Percentiles rank a stretch among this genome's conserved stretches.
phyloP scores from a whole-genome alignment of 2,797 vertebrate genomes.

The Myripristis jacobus region DNA sequence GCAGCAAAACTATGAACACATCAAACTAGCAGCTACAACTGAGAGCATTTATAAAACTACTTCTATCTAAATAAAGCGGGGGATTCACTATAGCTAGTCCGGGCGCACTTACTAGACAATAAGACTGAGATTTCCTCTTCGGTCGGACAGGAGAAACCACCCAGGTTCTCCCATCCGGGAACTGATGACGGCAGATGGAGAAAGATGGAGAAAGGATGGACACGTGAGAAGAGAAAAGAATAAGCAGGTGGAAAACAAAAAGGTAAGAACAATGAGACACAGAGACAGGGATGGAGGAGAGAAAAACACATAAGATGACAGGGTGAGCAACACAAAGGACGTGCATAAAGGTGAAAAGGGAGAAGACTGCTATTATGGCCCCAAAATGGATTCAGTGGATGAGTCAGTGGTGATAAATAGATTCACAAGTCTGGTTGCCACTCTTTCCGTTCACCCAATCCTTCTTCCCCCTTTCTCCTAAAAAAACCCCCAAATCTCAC shows the following conservation, averaged over 20 bases:
- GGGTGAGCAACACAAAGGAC: slow-evolving; percentile 11
- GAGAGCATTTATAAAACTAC: background rate
- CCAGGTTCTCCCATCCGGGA: slow-evolving; percentile 93
- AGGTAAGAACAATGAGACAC: slow-evolving; percentile 7
- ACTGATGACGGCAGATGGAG: slow-evolving; percentile 76
- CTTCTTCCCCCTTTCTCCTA: background rate
- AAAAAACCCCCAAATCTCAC: slow-evolving; percentile 13
- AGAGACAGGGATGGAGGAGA: slow-evolving; percentile 12
- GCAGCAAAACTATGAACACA: background rate
- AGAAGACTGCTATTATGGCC: slow-evolving; percentile 27
- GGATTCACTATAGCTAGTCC: background rate
- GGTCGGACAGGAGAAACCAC: slow-evolving; percentile 89
- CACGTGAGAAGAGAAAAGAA: slow-evolving; percentile 13
- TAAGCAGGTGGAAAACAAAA: slow-evolving; percentile 8
- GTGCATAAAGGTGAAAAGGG: slow-evolving; percentile 63
- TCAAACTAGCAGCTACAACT: background rate
- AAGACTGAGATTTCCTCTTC: slow-evolving; percentile 69
- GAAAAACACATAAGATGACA: background rate
- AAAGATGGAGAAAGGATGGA: slow-evolving; percentile 22
- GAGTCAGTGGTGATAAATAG: slow-evolving; percentile 47
- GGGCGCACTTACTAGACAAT: slow-evolving; percentile 64
- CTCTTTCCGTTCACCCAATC: slow-evolving; percentile 17
- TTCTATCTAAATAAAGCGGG: slow-evolving; percentile 8
- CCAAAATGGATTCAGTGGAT: slow-evolving; percentile 22
- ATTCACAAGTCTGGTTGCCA: slow-evolving; percentile 38